Percentiles rank a stretch among this genome's conserved stretches.
Conservation (phyloP, 2,888 invertebrate species). For the Drosophila kuntzei region DNA sequence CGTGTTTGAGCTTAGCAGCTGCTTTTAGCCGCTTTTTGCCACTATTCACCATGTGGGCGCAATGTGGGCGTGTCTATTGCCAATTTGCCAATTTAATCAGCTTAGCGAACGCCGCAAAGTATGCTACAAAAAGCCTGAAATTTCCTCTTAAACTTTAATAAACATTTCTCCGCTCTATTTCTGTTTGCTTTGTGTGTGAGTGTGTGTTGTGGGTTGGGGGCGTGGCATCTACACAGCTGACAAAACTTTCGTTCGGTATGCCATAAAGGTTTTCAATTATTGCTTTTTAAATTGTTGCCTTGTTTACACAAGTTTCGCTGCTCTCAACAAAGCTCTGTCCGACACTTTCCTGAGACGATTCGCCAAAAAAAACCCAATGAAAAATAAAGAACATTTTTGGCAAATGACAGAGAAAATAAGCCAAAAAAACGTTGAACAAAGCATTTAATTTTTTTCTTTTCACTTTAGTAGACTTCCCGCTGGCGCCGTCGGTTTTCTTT, state of each 20-base stretch:
- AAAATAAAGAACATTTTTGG: conserved; percentile 30
- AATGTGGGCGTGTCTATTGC: conserved; percentile 52
- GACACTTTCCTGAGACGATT: conserved; percentile 42
- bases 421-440: conserved; percentile 52
- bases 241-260: conserved; percentile 61
- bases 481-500: conserved; percentile 31
- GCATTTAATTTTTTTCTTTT: conserved; percentile 57
- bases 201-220: neutral
- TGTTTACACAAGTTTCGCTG: conserved; percentile 66
- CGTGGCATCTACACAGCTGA: conserved; percentile 60
- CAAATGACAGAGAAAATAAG: conserved; percentile 37
- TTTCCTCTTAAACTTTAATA: conserved; percentile 54
- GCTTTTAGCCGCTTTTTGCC: conserved; percentile 26
- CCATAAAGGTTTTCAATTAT: conserved; percentile 73
- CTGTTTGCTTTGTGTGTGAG: conserved; percentile 9
- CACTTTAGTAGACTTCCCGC: conserved; percentile 34
- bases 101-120: conserved; percentile 51
- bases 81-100: conserved; percentile 71
- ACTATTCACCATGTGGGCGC: conserved; percentile 25
- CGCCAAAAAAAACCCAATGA: conserved; percentile 15
- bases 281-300: conserved; percentile 68
- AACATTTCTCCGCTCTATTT: conserved; percentile 37
- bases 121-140: conserved; percentile 24
- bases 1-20: conserved; percentile 66
- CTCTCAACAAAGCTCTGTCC: conserved; percentile 42